Percentiles rank a stretch among this genome's conserved stretches.
phyloP scores from a whole-genome alignment of 2,888 invertebrate genomes.

The Eristalinus sepulchralis region DNA sequence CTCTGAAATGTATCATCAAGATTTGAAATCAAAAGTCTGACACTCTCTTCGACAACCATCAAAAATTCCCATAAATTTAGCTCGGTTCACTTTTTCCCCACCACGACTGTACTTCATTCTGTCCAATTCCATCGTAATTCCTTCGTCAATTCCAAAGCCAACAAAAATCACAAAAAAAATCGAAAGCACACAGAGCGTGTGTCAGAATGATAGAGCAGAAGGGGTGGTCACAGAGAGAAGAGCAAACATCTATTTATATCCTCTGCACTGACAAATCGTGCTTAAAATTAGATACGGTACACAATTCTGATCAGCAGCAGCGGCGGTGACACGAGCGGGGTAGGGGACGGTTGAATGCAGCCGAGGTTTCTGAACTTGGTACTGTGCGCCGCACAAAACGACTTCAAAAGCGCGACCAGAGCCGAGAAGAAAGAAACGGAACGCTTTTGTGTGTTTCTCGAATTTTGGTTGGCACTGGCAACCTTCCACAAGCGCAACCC shows the following conservation, averaged over 20 bases:
- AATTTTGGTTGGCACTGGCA: slow-evolving; percentile 3
- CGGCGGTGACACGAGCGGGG: not conserved
- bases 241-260: slow-evolving; percentile 60
- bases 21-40: no score
- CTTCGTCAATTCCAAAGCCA: not conserved
- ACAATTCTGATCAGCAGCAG: not conserved
- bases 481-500: slow-evolving; percentile 25
- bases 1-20: no score
- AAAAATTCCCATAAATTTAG: no score
- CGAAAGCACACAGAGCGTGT: not conserved
- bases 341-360: slow-evolving; percentile 29
- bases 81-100: not conserved
- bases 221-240: not conserved
- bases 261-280: slow-evolving; percentile 53
- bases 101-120: not conserved
- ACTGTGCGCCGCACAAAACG: not conserved
- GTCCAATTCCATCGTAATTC: not conserved
- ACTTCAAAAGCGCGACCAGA: slow-evolving; percentile 12
- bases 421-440: not conserved
- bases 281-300: slow-evolving; percentile 61
- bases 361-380: slow-evolving; percentile 65
- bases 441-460: not conserved
- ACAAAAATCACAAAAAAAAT: not conserved
- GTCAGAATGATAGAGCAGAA: no score
- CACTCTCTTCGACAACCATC: no score